Conservation (phyloP, 2,888 invertebrate genomes). For the Lycia hirtaria region DNA sequence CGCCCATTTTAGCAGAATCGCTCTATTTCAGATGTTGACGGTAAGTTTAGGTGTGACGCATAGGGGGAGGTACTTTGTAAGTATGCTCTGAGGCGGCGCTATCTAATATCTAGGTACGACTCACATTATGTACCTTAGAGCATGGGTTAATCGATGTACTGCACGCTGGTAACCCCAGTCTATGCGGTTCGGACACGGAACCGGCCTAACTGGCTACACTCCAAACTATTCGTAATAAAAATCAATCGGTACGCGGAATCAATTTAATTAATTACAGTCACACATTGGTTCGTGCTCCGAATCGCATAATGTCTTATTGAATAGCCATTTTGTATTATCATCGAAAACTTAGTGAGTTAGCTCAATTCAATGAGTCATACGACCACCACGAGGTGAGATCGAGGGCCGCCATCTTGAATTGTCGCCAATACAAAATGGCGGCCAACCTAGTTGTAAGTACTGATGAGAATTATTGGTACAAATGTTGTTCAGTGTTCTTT, state of each 20-base stretch:
- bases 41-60: conserved; percentile 80
- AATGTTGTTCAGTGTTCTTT: conserved; percentile 64
- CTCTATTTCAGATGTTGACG: conserved; percentile 85
- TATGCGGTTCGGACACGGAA: conserved; percentile 44
- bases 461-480: conserved; percentile 77
- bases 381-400: conserved; percentile 62
- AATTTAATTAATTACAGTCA: too few relatives aligned
- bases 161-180: conserved; percentile 56
- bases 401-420: conserved; percentile 74
- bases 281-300: conserved; percentile 17
- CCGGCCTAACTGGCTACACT: conserved; percentile 1
- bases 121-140: conserved; percentile 52
- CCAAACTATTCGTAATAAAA: not conserved
- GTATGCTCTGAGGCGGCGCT: conserved; percentile 53
- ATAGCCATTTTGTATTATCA: conserved; percentile 40
- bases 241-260: not conserved
- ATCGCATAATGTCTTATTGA: conserved; percentile 45
- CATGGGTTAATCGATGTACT: conserved; percentile 52
- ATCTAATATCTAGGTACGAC: conserved; percentile 58
- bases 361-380: conserved; percentile 57
- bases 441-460: conserved; percentile 75
- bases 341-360: conserved; percentile 40
- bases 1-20: conserved; percentile 73
- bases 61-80: conserved; percentile 65
- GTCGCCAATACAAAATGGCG: conserved; percentile 68